A percentile compares a stretch with the other conserved stretches of the same genome.
phyloP scores from a whole-genome alignment of 2,888 invertebrate genomes.

The Sminthurides aquaticus region DNA sequence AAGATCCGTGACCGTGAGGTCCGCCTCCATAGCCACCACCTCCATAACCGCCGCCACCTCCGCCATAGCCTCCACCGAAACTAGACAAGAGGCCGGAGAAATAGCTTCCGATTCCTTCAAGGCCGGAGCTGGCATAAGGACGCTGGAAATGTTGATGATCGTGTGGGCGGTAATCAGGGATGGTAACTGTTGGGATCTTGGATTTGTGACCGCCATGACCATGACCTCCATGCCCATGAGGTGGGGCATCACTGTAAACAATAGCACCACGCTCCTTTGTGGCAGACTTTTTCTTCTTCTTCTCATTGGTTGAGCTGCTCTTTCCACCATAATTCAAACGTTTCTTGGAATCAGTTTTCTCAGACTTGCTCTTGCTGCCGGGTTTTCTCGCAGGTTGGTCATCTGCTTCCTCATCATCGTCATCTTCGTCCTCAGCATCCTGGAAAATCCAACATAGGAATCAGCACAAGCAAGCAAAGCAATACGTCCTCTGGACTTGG shows the following conservation, averaged over 20 bases:
- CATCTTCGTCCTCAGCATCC: constrained; percentile 9
- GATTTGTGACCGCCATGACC: too few species aligned
- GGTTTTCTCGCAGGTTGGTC: background rate
- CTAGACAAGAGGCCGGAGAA: constrained; percentile 17
- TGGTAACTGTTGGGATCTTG: background rate
- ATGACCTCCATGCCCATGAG: too few species aligned
- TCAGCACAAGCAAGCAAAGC: too few species aligned
- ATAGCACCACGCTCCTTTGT: constrained; percentile 10
- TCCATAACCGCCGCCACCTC: constrained; percentile 12
- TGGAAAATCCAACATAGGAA: background rate
- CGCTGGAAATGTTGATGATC: constrained; percentile 20
- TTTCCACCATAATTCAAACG: background rate
- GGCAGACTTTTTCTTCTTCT: background rate
- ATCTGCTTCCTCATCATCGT: constrained; percentile 19
- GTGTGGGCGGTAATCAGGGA: constrained; percentile 20
- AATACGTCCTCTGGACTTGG: too few species aligned
- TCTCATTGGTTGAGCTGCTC: background rate
- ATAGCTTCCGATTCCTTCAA: constrained; percentile 18
- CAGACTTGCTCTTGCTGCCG: background rate
- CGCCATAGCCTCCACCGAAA: constrained; percentile 3
- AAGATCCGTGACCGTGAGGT: constrained; percentile 6
- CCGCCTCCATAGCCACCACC: constrained; percentile 11
- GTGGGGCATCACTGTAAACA: background rate
- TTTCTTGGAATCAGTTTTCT: background rate
- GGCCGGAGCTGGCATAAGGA: constrained; percentile 16